Percentiles rank a stretch among this genome's conserved stretches.
These are phyloP conservation scores for Aegotheles bennettii DNA, from an alignment of 2,113 vertebrate genomes.

Conservation along the genomic window DNA sequence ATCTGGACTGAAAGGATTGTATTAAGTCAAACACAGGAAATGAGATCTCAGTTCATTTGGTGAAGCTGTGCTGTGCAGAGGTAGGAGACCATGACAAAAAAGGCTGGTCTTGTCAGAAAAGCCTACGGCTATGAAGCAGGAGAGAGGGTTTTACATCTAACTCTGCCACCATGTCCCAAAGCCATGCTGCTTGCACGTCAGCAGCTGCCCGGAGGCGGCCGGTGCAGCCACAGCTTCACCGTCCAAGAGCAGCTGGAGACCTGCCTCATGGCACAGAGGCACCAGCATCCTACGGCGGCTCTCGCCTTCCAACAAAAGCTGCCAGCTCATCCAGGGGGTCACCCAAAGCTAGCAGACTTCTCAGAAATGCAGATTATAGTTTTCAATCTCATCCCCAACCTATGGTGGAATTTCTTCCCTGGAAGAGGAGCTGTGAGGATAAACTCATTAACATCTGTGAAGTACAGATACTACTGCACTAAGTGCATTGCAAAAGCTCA, in stretches of 20 bases:
- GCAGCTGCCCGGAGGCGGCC: not conserved
- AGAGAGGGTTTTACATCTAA: not conserved
- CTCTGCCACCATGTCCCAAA: not conserved
- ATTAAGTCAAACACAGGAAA: not conserved
- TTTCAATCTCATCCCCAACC: not conserved
- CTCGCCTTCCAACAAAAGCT: not conserved
- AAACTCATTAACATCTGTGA: constrained; percentile 24
- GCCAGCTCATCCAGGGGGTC: not conserved
- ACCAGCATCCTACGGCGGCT: not conserved
- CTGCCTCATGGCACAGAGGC: not conserved
- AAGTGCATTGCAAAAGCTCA: not conserved
- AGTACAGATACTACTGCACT: not conserved
- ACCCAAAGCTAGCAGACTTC: not conserved
- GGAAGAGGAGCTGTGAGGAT: not conserved
- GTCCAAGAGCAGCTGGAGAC: not conserved
- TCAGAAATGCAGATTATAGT: not conserved
- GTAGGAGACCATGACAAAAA: not conserved
- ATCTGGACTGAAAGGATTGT: not conserved
- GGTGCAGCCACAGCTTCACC: not conserved
- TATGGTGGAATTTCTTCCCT: not conserved
- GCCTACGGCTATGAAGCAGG: not conserved
- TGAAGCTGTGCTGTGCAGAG: not conserved
- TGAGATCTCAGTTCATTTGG: not conserved
- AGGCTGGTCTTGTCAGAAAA: not conserved
- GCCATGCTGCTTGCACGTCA: rapidly evolving